Percentiles rank a stretch among this genome's conserved stretches.
These are phyloP conservation scores for Laothoe populi DNA, from an alignment of 2,888 invertebrate genomes.

Conservation along the genomic window DNA sequence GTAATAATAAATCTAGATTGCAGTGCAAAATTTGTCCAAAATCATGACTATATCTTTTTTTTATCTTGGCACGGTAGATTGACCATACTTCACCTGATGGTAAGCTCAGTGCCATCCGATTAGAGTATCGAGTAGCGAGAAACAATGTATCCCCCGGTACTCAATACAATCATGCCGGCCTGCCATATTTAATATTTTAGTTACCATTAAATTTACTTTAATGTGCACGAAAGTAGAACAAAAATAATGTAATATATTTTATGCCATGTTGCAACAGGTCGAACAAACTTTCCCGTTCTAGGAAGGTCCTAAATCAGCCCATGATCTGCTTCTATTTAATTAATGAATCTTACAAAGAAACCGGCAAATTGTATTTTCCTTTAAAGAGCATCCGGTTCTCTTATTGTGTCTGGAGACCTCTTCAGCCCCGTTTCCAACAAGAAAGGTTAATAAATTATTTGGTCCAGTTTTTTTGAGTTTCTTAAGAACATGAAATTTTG, in stretches of 20 bases:
- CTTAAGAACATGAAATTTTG: conserved; percentile 20
- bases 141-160: no score
- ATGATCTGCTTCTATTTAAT: conserved; percentile 39
- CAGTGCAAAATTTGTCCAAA: no score
- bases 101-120: no score
- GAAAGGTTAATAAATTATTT: conserved; percentile 47
- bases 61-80: no score
- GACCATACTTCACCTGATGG: no score
- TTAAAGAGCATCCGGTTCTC: conserved; percentile 42
- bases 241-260: background rate
- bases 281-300: conserved; percentile 1
- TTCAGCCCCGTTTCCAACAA: conserved; percentile 41
- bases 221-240: no score
- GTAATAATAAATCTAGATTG: no score
- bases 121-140: no score
- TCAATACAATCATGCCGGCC: no score
- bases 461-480: conserved; percentile 33
- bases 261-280: background rate
- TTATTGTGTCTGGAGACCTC: conserved; percentile 43
- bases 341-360: conserved; percentile 43
- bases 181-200: no score
- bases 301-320: conserved; percentile 16
- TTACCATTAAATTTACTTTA: no score
- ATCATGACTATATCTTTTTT: no score
- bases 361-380: conserved; percentile 47